phyloP scores from a whole-genome alignment of 2,888 invertebrate genomes.

The Syrphus vitripennis region DNA sequence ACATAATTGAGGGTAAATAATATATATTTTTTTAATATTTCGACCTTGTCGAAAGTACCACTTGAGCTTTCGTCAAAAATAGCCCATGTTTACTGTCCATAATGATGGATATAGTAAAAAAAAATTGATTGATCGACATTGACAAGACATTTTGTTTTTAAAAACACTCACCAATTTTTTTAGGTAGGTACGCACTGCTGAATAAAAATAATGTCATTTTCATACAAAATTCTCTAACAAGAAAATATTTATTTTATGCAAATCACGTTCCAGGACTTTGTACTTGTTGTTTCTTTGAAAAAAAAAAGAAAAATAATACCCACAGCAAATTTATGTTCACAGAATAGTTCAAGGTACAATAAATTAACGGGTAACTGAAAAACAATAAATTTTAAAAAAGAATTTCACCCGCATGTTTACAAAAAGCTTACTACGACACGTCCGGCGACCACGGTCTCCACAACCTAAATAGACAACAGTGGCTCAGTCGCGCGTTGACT shows the following conservation, averaged over 20 bases:
- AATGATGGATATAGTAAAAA: too few relatives aligned
- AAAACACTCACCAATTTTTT: too few relatives aligned
- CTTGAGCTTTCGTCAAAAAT: too few relatives aligned
- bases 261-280: constrained; percentile 22
- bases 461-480: constrained; percentile 43
- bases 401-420: constrained; percentile 48
- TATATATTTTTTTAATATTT: too few relatives aligned
- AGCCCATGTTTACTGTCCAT: too few relatives aligned
- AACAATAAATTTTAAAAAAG: neutral
- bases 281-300: neutral
- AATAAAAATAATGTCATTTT: neutral
- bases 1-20: too few relatives aligned
- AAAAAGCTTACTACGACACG: constrained; percentile 11
- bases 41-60: too few relatives aligned
- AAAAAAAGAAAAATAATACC: neutral
- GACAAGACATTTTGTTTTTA: too few relatives aligned
- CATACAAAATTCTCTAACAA: neutral
- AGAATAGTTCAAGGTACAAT: constrained; percentile 17
- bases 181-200: too few relatives aligned
- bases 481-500: constrained; percentile 47
- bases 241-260: neutral
- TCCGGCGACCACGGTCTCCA: neutral
- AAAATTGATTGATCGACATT: too few relatives aligned
- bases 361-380: constrained; percentile 9
- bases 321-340: neutral